phyloP scores from a whole-genome alignment of 2,797 vertebrate species.

The Nannoperca australis region DNA sequence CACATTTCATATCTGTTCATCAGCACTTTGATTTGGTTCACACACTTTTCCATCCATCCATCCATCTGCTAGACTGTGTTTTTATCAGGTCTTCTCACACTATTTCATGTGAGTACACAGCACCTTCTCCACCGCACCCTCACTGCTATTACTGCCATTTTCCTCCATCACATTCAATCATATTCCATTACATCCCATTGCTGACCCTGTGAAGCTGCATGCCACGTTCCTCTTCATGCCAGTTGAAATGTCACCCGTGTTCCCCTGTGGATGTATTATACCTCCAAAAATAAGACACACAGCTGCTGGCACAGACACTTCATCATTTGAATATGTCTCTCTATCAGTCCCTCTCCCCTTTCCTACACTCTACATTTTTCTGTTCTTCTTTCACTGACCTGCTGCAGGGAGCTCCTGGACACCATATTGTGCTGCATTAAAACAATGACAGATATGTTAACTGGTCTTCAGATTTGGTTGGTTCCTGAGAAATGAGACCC shows the following conservation, averaged over 20 bases:
- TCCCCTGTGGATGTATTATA: conserved; percentile 24
- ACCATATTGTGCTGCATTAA: conserved; percentile 22
- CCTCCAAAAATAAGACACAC: conserved; percentile 31
- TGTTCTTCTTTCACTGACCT: conserved; percentile 6
- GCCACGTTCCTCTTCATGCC: conserved; percentile 37
- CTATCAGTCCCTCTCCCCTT: not conserved
- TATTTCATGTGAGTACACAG: conserved; percentile 21
- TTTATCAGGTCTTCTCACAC: conserved; percentile 36
- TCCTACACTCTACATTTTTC: not conserved
- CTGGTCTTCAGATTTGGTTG: conserved; percentile 21
- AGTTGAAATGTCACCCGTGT: conserved; percentile 63
- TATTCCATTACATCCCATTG: conserved; percentile 60
- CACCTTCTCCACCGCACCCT: not conserved
- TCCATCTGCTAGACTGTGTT: conserved; percentile 17
- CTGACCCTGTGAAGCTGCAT: conserved; percentile 49
- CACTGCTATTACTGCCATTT: conserved; percentile 54
- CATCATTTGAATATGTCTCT: conserved; percentile 18
- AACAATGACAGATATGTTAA: conserved; percentile 21
- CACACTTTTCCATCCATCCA: not conserved
- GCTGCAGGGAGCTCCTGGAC: conserved; percentile 2
- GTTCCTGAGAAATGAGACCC: conserved; percentile 17
- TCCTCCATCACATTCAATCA: conserved; percentile 67
- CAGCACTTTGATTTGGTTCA: conserved; percentile 23
- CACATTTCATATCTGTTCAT: conserved; percentile 26
- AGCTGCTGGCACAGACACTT: conserved; percentile 22